Evolutionary conservation across 2,113 vertebrate genomes (phyloP), one percentile per base, ranked within the genome.

Genomic region (Bubalus kerabau): DNA sequence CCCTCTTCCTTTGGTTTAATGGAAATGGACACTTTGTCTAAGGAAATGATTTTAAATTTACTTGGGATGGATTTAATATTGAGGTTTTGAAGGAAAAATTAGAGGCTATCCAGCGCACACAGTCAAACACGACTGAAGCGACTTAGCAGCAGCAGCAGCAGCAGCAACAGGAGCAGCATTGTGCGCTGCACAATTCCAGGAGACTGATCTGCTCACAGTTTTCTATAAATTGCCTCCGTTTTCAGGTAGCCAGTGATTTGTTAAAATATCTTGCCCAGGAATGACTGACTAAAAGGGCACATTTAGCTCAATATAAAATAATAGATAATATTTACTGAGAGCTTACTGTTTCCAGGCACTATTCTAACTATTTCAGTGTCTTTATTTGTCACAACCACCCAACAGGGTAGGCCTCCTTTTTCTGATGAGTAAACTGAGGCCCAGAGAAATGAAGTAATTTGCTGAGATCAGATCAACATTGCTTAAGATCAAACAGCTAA

Each of bases 1-100:
- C 84, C 43, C 50, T 62, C 96, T 96, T 94, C 28, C 95, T 94
- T 96, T 91, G 71, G 54, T 90, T 94, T 96, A 57, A 87, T 97
- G 92, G 71, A 60, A 96, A 80, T 96, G 43, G 54, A 60, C 76
- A 93, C 24, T 78, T n/a, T 88, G 87, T 95, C 60, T 86, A 89
- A 80, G 62, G 74, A 54, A 88, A 64, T 95, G 84, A 64, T 87
- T 93, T 89, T 23, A 88, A 56, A 88, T 95, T 93, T 90, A 57
- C 50, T 83, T 94, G 94, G 50, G 78, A 76, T 76, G 52, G 56
- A 80, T 87, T 95, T 86, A 67, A 28, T 85, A 83, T 60, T 59
- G 46, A 92, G 14, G 59, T 95, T 78, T 87, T 86, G 71, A 95
- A 94, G 80, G 71, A 46, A 71, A 88, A 89, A 46, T 87, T 67